A percentile compares a stretch with the other conserved stretches of the same genome.
phyloP scores from a whole-genome alignment of 2,113 vertebrate genomes.

The Mionectes macconnelli region DNA sequence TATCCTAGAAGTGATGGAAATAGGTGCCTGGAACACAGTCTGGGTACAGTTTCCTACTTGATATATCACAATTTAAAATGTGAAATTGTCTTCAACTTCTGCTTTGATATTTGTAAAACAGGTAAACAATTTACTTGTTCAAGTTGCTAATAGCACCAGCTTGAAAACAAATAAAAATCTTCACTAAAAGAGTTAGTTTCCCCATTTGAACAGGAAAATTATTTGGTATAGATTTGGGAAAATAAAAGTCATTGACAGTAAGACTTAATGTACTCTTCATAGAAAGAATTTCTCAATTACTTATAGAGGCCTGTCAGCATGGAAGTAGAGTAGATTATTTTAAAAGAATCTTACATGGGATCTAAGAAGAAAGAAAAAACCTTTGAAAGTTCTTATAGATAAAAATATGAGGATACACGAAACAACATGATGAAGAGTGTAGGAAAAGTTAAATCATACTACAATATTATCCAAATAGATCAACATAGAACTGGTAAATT shows the following conservation, averaged over 20 bases:
- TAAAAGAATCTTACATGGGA: background rate
- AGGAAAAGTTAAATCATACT: background rate
- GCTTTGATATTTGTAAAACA: background rate
- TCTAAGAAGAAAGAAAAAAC: background rate
- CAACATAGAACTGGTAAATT: background rate
- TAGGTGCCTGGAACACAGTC: background rate
- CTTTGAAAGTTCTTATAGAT: background rate
- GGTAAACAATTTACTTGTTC: background rate
- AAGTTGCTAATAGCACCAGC: background rate
- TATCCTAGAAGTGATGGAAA: background rate
- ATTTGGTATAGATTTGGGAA: background rate
- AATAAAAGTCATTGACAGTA: background rate
- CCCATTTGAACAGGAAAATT: background rate
- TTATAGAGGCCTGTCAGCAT: accelerated
- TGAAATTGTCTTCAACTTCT: background rate
- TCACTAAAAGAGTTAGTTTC: background rate
- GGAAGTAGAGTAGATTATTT: background rate
- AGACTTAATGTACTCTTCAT: background rate
- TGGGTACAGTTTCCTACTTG: background rate
- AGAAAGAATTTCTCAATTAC: background rate
- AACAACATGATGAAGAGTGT: background rate
- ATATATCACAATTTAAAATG: background rate
- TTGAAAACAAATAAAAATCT: background rate
- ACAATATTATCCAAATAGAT: background rate
- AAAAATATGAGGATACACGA: background rate